Evolutionary conservation across 1,140 invertebrate species (phyloP).

Genomic region (Cotesia typhae): DNA sequence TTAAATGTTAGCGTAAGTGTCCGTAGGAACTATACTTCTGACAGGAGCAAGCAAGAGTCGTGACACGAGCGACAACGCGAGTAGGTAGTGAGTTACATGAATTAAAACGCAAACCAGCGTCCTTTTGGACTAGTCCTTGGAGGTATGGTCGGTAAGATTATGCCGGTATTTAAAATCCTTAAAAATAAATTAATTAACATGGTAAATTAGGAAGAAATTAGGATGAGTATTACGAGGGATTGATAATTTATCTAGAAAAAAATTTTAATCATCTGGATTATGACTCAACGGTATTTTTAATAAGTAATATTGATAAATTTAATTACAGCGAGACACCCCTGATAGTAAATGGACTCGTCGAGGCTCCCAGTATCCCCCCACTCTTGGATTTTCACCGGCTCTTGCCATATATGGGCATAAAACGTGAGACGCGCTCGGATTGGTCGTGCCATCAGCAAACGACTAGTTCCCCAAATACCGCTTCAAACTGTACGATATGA

Average conservation of each 20-base stretch:
- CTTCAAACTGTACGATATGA: slow-evolving; percentile 63
- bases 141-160: slow-evolving; percentile 47
- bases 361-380: slow-evolving; percentile 50
- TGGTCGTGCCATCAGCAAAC: slow-evolving; percentile 67
- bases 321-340: slow-evolving; percentile 42
- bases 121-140: slow-evolving; percentile 58
- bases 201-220: neutral
- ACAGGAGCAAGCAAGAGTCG: slow-evolving; percentile 48
- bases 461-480: slow-evolving; percentile 66
- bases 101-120: slow-evolving; percentile 55
- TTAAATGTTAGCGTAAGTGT: neutral
- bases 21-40: slow-evolving; percentile 37
- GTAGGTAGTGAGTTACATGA: slow-evolving; percentile 55
- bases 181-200: neutral
- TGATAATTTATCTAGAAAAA: neutral
- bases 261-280: neutral
- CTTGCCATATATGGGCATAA: slow-evolving; percentile 83
- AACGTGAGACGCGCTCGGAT: slow-evolving; percentile 71
- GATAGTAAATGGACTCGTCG: slow-evolving; percentile 61
- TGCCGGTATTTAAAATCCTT: neutral
- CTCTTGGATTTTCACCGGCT: slow-evolving; percentile 63
- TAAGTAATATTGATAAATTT: slow-evolving; percentile 18
- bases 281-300: slow-evolving; percentile 10
- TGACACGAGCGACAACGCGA: slow-evolving; percentile 48
- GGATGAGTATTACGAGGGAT: neutral